These are phyloP conservation scores for Chiloscyllium punctatum DNA, from an alignment of 2,797 vertebrate species.

Conservation along the genomic window DNA sequence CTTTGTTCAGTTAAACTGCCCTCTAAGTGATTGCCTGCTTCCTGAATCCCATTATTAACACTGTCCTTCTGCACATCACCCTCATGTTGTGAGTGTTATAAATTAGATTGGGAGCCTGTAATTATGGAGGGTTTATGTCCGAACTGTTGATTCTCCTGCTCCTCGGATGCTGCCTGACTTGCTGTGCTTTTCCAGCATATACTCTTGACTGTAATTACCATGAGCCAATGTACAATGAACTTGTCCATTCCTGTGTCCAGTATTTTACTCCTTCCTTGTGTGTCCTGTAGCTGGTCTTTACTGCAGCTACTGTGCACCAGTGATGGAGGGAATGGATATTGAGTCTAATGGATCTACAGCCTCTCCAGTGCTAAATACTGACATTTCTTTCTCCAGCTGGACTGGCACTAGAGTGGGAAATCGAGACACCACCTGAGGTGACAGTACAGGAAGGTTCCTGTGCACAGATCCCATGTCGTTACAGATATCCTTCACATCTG, in stretches of 20 bases:
- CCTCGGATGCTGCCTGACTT: too few relatives aligned
- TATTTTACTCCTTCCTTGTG: not conserved
- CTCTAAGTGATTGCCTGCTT: too few relatives aligned
- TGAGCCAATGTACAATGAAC: not conserved
- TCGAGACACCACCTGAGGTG: not conserved
- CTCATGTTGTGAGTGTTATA: too few relatives aligned
- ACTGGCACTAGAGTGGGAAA: not conserved
- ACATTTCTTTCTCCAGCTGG: not conserved
- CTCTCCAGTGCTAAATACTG: not conserved
- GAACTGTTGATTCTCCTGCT: too few relatives aligned
- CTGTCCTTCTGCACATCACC: too few relatives aligned
- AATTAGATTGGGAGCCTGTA: not conserved
- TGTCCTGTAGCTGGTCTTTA: not conserved
- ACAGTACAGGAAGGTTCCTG: not conserved
- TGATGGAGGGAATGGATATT: not conserved
- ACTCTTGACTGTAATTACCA: not conserved
- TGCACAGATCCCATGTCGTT: not conserved
- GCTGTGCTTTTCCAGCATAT: too few relatives aligned
- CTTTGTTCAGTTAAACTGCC: too few relatives aligned
- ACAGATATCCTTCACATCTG: not conserved
- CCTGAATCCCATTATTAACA: too few relatives aligned
- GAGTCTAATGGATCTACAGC: not conserved
- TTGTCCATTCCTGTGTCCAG: not conserved
- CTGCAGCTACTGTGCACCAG: not conserved
- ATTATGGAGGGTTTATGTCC: not conserved